Conservation (phyloP, 2,113 vertebrate genomes). For the Rhinichthys klamathensis region DNA sequence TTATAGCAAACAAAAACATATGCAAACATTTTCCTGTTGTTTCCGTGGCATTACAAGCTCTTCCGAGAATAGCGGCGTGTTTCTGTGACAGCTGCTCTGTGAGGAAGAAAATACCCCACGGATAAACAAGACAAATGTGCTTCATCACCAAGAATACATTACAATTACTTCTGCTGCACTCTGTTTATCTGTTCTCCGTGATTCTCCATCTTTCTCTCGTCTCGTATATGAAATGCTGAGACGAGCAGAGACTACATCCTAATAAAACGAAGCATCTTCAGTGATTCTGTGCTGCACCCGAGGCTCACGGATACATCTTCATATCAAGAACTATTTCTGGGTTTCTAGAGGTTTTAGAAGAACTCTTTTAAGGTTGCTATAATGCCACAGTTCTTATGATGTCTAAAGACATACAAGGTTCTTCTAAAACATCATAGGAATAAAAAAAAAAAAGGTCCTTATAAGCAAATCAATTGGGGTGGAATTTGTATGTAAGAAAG, state of each 20-base stretch:
- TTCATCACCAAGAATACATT: constrained; percentile 11
- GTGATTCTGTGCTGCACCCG: not conserved
- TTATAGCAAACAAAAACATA: constrained; percentile 18
- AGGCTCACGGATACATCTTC: not conserved
- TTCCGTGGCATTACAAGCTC: not conserved
- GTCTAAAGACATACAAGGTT: not conserved
- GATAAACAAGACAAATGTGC: constrained; percentile 21
- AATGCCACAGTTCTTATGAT: not conserved
- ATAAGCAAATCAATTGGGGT: not conserved
- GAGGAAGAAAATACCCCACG: not conserved
- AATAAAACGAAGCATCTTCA: not conserved
- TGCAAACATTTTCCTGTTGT: constrained; percentile 11
- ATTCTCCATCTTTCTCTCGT: not conserved
- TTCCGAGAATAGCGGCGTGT: not conserved
- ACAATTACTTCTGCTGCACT: not conserved
- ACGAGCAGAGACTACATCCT: not conserved
- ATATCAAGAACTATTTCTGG: not conserved
- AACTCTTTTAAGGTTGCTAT: not conserved
- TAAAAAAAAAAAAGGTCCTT: not conserved
- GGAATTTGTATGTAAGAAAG: too few relatives aligned
- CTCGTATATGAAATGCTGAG: constrained; percentile 3
- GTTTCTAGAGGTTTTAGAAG: not conserved
- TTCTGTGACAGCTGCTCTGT: constrained; percentile 3
- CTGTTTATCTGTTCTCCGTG: not conserved
- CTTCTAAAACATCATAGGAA: not conserved